Evolutionary conservation across 2,797 vertebrate species (phyloP), one percentile per base, ranked within the genome.

Genomic region (Argyrosomus regius): DNA sequence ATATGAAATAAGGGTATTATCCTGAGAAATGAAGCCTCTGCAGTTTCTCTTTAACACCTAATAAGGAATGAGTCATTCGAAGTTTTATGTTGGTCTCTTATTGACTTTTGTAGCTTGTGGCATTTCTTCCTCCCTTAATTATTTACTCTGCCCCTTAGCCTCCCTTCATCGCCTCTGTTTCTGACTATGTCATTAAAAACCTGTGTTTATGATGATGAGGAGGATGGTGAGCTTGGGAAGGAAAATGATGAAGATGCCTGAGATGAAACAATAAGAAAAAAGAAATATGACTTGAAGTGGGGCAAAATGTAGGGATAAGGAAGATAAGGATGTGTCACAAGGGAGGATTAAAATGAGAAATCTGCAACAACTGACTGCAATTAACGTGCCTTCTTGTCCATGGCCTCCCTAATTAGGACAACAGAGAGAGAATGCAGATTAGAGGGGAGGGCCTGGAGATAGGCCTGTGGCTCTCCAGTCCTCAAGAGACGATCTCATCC

Each of bases 381-480:
- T 93, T 89, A 88, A 58, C 6, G 65, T 58, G 71, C 60, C 72
- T 80, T 80, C 81, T 78, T 84, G 82, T 91, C 77, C 72, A 45
- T 56, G 61, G 86, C 72, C 72, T 81, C 57, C 8, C 87, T 92
- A 90, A 93, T 94, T 92, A 92, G 84, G 84, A 87, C 88, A 87
- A 91, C 77, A 92, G 82, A 87, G 87, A 53, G 61, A 77, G 83
- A 81, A 91, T 91, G 83, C 85, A 92, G 84, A 94, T 92, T 80
- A 83, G 66, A 72, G 72, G 65, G 78, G 84, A 78, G 86, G 87
- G 86, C 87, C 80, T 67, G 82, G 72, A 88, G 89, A 90, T 81
- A 83, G 84, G 89, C 91, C 88, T 75, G 75, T 91, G 86, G 93
- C 81, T 87, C 86, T 53, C 11, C 46, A 48, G 35, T 87, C 91